Percentiles rank a stretch among this genome's conserved stretches.
Conservation (phyloP, 2,797 vertebrate genomes). For the Urosaurus nigricauda region DNA sequence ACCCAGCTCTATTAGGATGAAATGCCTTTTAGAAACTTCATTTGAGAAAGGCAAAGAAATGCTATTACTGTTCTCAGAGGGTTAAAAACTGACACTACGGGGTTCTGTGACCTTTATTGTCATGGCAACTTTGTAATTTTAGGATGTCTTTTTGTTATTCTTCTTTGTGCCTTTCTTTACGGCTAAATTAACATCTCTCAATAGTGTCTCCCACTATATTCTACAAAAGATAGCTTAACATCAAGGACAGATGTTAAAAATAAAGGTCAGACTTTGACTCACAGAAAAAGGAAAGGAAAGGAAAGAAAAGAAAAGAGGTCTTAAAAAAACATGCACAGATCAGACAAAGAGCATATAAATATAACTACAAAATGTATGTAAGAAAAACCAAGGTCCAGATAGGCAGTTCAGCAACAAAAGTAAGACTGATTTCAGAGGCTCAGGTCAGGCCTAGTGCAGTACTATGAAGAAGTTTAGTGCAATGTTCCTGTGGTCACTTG, state of each 20-base stretch:
- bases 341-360: conserved; percentile 96
- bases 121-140: conserved; percentile 85
- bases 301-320: conserved; percentile 63
- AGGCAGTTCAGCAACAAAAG: conserved; percentile 90
- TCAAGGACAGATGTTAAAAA: conserved; percentile 94
- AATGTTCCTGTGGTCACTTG: conserved; percentile 87
- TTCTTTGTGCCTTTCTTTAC: conserved; percentile 85
- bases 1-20: conserved; percentile 80
- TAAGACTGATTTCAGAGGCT: conserved; percentile 92
- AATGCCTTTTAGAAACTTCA: conserved; percentile 75
- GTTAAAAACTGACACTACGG: conserved; percentile 85
- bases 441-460: conserved; percentile 98
- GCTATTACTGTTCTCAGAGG: conserved; percentile 91
- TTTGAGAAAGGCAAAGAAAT: conserved; percentile 90
- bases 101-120: conserved; percentile 85
- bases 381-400: conserved; percentile 90
- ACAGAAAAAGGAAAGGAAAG: conserved; percentile 85
- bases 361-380: conserved; percentile 93
- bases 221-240: conserved; percentile 87
- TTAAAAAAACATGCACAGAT: conserved; percentile 92
- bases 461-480: conserved; percentile 89
- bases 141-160: conserved; percentile 82
- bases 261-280: conserved; percentile 95
- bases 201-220: conserved; percentile 83
- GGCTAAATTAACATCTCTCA: conserved; percentile 84